phyloP scores from a whole-genome alignment of 2,888 invertebrate species.

The Megamerina dolium region DNA sequence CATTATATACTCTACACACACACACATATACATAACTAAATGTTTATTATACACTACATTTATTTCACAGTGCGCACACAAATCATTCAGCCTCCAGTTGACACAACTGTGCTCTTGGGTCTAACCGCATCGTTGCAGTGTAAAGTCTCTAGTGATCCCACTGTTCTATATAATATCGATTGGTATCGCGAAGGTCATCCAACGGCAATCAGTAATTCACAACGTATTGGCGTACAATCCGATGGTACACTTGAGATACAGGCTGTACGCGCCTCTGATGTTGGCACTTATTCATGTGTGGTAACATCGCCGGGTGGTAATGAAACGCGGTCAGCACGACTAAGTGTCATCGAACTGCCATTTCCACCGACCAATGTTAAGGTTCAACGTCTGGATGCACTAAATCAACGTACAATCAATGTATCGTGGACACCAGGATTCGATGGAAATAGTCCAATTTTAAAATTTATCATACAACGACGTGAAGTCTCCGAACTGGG shows the following conservation, averaged over 20 bases:
- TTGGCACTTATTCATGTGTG: conserved; percentile 87
- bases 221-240: conserved; percentile 65
- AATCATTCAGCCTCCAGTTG: conserved; percentile 88
- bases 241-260: conserved; percentile 85
- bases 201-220: conserved; percentile 59
- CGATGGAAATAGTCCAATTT: conserved; percentile 93
- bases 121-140: conserved; percentile 91
- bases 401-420: conserved; percentile 74
- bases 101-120: conserved; percentile 85
- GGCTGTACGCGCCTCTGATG: conserved; percentile 85
- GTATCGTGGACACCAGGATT: conserved; percentile 94
- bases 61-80: conserved; percentile 71
- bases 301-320: conserved; percentile 86
- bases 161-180: conserved; percentile 76
- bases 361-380: conserved; percentile 85
- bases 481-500: conserved; percentile 83
- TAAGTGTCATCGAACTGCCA: conserved; percentile 91
- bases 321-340: conserved; percentile 77
- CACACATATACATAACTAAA: too few species aligned
- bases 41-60: too few species aligned
- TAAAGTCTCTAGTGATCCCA: conserved; percentile 86
- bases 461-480: conserved; percentile 87
- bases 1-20: too few species aligned
- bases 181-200: conserved; percentile 81
- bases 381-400: conserved; percentile 62